phyloP scores from a whole-genome alignment of 2,113 vertebrate species.

The Nyctibius bracteatus region DNA sequence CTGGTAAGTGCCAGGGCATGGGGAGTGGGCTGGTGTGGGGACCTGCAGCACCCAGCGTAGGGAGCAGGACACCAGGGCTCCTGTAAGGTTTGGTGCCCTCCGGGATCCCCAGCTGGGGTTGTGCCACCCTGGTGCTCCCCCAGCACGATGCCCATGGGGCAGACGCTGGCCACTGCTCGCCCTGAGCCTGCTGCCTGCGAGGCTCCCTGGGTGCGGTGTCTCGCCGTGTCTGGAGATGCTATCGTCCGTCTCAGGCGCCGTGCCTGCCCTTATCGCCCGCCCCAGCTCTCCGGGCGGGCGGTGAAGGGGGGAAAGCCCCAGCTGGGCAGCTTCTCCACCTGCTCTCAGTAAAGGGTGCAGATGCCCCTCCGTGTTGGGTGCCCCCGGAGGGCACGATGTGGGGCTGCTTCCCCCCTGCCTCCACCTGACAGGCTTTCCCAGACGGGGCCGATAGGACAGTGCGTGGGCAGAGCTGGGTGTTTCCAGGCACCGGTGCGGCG shows the following conservation, averaged over 20 bases:
- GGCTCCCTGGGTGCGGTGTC: neutral
- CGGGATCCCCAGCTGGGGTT: fast-evolving
- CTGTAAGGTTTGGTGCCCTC: neutral
- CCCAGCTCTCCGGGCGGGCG: constrained; percentile 21
- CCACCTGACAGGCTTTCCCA: neutral
- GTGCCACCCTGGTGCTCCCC: neutral
- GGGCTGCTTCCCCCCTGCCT: neutral
- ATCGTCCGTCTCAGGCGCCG: neutral
- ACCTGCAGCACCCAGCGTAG: fast-evolving
- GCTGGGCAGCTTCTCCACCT: fast-evolving
- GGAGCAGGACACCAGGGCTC: fast-evolving
- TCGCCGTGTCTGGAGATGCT: neutral
- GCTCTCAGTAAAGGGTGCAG: fast-evolving
- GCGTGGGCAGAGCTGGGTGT: neutral
- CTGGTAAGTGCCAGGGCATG: constrained; percentile 44
- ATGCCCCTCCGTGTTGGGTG: neutral
- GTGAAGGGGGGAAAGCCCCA: neutral
- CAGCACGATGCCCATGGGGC: neutral
- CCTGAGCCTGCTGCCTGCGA: neutral
- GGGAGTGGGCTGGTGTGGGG: neutral
- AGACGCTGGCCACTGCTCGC: fast-evolving
- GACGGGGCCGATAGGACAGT: neutral
- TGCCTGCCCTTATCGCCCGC: neutral
- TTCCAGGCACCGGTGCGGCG: fast-evolving
- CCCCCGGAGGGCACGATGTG: fast-evolving